Conservation (phyloP, 2,797 vertebrate species). For the Pseudomugil gertrudae region DNA sequence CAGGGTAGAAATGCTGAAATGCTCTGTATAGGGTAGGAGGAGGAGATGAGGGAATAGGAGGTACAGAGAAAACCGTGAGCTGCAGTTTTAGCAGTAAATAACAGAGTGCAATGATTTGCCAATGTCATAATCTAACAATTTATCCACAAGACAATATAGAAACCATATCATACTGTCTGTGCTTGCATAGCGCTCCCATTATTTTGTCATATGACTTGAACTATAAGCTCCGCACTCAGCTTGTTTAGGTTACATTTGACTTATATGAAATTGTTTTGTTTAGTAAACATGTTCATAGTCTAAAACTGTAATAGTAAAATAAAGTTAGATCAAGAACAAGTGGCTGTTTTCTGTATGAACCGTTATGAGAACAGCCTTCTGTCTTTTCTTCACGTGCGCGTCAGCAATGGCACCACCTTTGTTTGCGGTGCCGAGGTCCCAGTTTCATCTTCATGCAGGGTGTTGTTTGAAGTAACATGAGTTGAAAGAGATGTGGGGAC, state of each 20-base stretch:
- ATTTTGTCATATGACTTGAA: too few relatives aligned
- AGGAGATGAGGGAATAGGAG: too few relatives aligned
- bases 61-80: too few relatives aligned
- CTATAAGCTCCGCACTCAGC: too few relatives aligned
- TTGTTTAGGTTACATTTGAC: too few relatives aligned
- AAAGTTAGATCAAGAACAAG: not conserved
- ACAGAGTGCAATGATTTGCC: not conserved
- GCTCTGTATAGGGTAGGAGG: not conserved
- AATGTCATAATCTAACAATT: too few relatives aligned
- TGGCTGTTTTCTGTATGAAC: constrained; percentile 6
- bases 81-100: too few relatives aligned
- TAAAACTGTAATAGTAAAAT: not conserved
- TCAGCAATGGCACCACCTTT: constrained; percentile 70
- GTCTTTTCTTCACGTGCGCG: constrained; percentile 21
- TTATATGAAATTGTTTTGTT: not conserved
- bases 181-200: too few relatives aligned
- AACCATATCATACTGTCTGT: too few relatives aligned
- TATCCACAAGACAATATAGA: too few relatives aligned
- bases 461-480: constrained; percentile 78
- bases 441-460: constrained; percentile 72
- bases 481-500: constrained; percentile 75
- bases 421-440: constrained; percentile 71
- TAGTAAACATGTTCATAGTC: not conserved
- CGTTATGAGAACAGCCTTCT: constrained; percentile 7
- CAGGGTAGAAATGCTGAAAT: too few relatives aligned